Conservation (phyloP, 1,140 invertebrate species). For the Pachypeltis micranthus region DNA sequence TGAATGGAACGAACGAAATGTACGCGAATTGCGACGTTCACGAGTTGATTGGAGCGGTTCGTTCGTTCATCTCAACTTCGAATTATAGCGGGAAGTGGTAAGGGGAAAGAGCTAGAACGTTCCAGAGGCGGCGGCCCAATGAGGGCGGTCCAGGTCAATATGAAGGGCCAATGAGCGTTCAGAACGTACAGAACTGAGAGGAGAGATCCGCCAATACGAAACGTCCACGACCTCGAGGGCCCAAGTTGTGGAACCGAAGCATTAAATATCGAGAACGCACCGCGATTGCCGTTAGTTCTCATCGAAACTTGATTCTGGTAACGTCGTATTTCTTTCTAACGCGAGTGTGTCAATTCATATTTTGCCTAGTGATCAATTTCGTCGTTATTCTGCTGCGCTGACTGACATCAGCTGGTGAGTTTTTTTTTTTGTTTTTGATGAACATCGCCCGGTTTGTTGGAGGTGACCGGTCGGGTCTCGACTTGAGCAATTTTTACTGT, state of each 20-base stretch:
- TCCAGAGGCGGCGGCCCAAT: constrained; percentile 14
- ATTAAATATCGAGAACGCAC: not conserved
- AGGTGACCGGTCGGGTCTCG: too few relatives aligned
- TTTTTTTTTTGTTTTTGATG: too few relatives aligned
- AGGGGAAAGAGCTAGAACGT: constrained; percentile 12
- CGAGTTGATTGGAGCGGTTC: too few relatives aligned
- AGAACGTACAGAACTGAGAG: constrained; percentile 6
- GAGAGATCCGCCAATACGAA: constrained; percentile 14
- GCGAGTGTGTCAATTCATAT: not conserved
- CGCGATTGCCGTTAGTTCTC: too few relatives aligned
- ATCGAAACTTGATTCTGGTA: not conserved
- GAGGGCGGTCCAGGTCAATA: constrained; percentile 10
- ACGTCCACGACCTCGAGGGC: constrained; percentile 12
- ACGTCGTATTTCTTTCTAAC: not conserved
- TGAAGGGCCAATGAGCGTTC: constrained; percentile 3
- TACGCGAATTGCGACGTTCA: too few relatives aligned
- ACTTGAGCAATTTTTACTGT: too few relatives aligned
- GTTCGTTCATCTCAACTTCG: too few relatives aligned
- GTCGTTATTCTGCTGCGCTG: not conserved
- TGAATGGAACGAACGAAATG: too few relatives aligned
- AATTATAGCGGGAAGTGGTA: too few relatives aligned
- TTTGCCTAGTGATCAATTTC: not conserved
- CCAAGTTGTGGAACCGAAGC: not conserved
- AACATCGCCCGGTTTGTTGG: too few relatives aligned
- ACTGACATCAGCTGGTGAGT: too few relatives aligned